Percentiles rank a stretch among this genome's conserved stretches.
These are phyloP conservation scores for Anoplolepis gracilipes DNA, from an alignment of 1,140 invertebrate genomes.

Conservation along the genomic window DNA sequence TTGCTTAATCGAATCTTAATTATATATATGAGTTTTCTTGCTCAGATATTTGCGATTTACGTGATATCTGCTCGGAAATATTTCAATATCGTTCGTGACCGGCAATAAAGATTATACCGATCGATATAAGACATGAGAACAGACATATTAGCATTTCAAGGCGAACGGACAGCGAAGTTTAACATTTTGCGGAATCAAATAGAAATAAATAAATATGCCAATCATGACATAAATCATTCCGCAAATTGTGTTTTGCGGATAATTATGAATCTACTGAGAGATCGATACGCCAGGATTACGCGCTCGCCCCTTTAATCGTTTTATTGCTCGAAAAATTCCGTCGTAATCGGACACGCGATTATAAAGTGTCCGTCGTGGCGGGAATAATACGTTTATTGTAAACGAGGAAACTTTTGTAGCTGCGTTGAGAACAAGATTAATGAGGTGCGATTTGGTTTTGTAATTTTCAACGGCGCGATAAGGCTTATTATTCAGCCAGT, in stretches of 20 bases:
- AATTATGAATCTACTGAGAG: constrained; percentile 63
- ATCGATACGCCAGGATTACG: neutral
- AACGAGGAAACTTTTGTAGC: constrained; percentile 21
- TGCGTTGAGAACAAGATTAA: constrained; percentile 38
- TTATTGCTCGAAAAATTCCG: constrained; percentile 6
- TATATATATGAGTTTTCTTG: constrained; percentile 63
- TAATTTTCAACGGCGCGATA: constrained; percentile 40
- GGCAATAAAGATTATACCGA: constrained; percentile 67
- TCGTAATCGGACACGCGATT: constrained; percentile 22
- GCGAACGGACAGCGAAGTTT: constrained; percentile 60
- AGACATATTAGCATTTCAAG: constrained; percentile 71
- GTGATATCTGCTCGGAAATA: constrained; percentile 65
- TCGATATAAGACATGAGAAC: constrained; percentile 71
- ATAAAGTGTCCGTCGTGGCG: neutral
- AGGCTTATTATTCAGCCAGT: constrained; percentile 31
- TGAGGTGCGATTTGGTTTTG: constrained; percentile 30
- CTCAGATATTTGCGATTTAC: constrained; percentile 58
- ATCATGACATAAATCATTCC: constrained; percentile 71
- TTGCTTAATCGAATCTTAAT: constrained; percentile 74
- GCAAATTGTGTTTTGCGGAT: constrained; percentile 29
- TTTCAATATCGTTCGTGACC: constrained; percentile 67
- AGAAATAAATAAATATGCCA: constrained; percentile 61
- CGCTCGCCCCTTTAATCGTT: neutral
- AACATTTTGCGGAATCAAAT: constrained; percentile 62
- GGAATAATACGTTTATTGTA: constrained; percentile 31